Evolutionary conservation across 2,113 vertebrate species (phyloP).

Genomic region (Ascaphus truei): DNA sequence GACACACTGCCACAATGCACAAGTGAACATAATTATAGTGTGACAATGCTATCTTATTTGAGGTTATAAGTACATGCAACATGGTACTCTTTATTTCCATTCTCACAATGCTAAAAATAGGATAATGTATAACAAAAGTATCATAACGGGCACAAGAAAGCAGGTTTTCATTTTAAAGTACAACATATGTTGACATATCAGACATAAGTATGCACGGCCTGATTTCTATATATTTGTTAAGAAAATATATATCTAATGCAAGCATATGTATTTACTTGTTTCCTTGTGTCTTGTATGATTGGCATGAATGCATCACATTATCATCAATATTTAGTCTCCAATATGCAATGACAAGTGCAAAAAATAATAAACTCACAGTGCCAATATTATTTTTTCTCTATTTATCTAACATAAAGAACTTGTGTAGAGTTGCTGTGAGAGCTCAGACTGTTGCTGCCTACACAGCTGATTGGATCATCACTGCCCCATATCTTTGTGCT

Average conservation of each 20-base stretch:
- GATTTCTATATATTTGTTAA: neutral
- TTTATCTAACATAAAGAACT: slow-evolving; percentile 30
- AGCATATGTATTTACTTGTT: neutral
- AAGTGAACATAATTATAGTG: no score
- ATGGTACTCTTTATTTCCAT: no score
- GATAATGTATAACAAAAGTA: no score
- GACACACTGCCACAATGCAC: no score
- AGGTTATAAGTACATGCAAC: no score
- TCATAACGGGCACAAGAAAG: no score
- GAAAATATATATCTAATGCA: neutral
- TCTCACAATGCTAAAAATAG: no score
- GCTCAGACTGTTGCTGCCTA: neutral
- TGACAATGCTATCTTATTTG: no score
- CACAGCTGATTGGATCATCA: slow-evolving; percentile 11
- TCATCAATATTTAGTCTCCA: slow-evolving; percentile 1
- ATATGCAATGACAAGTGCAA: slow-evolving; percentile 14
- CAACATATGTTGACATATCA: neutral
- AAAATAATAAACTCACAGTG: neutral
- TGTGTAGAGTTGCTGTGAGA: neutral
- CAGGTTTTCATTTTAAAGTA: neutral
- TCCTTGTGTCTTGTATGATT: neutral
- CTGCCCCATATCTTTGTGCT: slow-evolving; percentile 17
- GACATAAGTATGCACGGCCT: neutral
- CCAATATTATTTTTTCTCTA: neutral
- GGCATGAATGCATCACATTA: neutral